Evolutionary conservation across 2,888 invertebrate genomes (phyloP).

Genomic region (Acanthopleura granulata): DNA sequence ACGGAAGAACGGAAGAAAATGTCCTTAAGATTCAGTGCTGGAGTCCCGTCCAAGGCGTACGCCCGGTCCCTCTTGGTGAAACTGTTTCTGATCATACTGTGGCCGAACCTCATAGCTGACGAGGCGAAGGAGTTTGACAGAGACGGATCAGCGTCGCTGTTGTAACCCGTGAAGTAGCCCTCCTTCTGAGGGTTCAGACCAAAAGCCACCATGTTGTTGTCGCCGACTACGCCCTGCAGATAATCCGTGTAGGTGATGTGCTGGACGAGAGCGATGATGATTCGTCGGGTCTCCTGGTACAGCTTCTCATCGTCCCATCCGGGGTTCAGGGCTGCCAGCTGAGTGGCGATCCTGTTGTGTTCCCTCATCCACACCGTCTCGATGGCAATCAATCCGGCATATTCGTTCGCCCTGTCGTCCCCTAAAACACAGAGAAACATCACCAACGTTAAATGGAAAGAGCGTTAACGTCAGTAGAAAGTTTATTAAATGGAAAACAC

Average conservation of each 20-base stretch:
- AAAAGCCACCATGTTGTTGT: background rate
- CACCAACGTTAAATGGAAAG: too few relatives aligned
- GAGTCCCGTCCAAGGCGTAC: background rate
- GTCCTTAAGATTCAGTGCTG: background rate
- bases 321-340: constrained; percentile 5
- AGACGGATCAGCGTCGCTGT: background rate
- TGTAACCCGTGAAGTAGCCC: constrained; percentile 17
- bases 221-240: background rate
- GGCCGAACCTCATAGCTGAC: constrained; percentile 5
- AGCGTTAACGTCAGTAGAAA: too few relatives aligned
- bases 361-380: constrained; percentile 4
- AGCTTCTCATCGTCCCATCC: constrained; percentile 5
- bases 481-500: too few relatives aligned
- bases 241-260: constrained; percentile 18
- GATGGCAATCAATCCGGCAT: constrained; percentile 11
- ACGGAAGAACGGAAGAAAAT: constrained; percentile 4
- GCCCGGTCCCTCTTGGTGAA: background rate
- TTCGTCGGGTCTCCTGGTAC: constrained; percentile 10
- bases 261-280: constrained; percentile 12
- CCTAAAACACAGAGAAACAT: background rate
- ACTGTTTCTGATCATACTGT: constrained; percentile 13
- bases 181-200: background rate
- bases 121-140: constrained; percentile 5
- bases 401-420: constrained; percentile 2
- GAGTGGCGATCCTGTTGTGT: constrained; percentile 1